Evolutionary conservation across 2,888 invertebrate species (phyloP), one percentile per base, ranked within the genome.

Genomic region (Hedya salicella): DNA sequence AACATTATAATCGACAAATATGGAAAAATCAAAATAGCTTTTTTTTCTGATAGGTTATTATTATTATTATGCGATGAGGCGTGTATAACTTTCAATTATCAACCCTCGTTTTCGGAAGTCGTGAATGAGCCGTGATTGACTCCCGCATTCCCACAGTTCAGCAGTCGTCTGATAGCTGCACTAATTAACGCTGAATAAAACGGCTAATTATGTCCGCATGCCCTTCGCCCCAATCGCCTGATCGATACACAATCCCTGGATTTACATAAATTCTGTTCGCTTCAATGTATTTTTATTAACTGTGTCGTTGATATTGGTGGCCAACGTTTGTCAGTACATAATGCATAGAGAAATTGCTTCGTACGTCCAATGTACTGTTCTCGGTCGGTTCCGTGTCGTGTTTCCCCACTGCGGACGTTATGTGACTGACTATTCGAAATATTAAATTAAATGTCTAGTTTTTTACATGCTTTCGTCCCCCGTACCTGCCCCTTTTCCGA

Each of bases 141-240:
- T 49, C 11, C 52, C 30, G 52, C 66, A 63, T 61, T 62, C 44
- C 61, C n/a, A 17, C 39, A 8, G n/a, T n/a, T n/a, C n/a, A n/a
- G n/a, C n/a, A n/a, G 48, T 21, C 48, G 21, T 48, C 13, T 66
- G 48, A 57, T 69, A 62, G 68, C 59, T 56, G 59, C 64, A 67
- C 66, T 69, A 67, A 71, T 71, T 67, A 69, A 60, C 54, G 54
- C 54, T 67, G 64, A 70, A 70, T 67, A 50, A 68, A 65, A 53
- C 63, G 21, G 54, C 54, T 49, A 56, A 30, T n/a, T 54, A 50
- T 42, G 59, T 39, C 40, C 68, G 61, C 42, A 39, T 63, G 63
- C 53, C 59, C 44, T 65, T 62, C 52, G 39, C 32, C 57, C 36
- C 57, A 54, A 56, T 50, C 50, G 54, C 16, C 17, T 39, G 46